Percentiles rank a stretch among this genome's conserved stretches.
These are phyloP conservation scores for Balaenoptera acutorostrata DNA, from an alignment of 2,113 vertebrate species.

Conservation along the genomic window DNA sequence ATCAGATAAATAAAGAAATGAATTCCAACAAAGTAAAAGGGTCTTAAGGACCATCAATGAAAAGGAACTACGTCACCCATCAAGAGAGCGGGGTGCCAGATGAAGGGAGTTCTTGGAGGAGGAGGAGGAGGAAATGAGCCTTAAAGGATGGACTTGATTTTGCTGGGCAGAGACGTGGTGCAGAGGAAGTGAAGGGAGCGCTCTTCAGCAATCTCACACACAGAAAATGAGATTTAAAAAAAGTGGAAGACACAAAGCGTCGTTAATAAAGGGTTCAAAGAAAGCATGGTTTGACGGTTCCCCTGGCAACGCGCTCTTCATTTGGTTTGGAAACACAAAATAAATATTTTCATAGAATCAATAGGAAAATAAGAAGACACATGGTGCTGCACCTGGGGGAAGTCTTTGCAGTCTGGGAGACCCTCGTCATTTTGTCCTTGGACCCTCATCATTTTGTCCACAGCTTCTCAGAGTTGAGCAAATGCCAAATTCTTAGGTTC, in stretches of 20 bases:
- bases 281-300: not conserved
- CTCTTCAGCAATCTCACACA: not conserved
- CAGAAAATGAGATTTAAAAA: not conserved
- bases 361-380: not conserved
- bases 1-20: not conserved
- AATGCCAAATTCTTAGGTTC: no score
- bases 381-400: rapidly evolving
- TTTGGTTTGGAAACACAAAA: not conserved
- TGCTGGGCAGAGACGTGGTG: not conserved
- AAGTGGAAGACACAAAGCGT: not conserved
- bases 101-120: not conserved
- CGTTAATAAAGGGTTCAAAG: not conserved
- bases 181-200: not conserved
- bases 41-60: not conserved
- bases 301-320: not conserved
- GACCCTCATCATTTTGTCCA: not conserved
- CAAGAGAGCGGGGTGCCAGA: not conserved
- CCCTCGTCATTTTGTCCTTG: not conserved
- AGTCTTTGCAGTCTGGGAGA: not conserved
- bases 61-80: not conserved
- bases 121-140: not conserved
- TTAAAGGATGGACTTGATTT: not conserved
- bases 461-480: not conserved
- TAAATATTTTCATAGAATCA: slow-evolving; percentile 36
- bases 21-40: not conserved